phyloP scores from a whole-genome alignment of 2,888 invertebrate species.

The Deilephila elpenor region DNA sequence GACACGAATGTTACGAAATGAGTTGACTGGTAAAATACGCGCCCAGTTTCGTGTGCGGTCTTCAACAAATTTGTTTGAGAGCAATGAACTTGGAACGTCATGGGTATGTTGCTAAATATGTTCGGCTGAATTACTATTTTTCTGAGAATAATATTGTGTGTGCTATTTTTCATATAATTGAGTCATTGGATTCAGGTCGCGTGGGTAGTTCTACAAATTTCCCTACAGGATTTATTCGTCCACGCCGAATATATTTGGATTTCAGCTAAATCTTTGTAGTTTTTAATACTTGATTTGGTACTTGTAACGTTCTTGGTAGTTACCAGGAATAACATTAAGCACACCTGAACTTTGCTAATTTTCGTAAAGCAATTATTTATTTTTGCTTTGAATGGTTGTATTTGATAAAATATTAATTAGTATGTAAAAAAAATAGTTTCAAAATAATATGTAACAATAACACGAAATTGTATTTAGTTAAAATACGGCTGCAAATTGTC shows the following conservation, averaged over 20 bases:
- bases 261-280: background rate
- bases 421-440: too few species aligned
- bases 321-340: too few species aligned
- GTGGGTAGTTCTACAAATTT: background rate
- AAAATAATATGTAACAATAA: too few species aligned
- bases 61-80: conserved; percentile 48
- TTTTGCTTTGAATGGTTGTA: too few species aligned
- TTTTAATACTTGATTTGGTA: too few species aligned
- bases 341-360: too few species aligned
- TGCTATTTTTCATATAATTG: background rate
- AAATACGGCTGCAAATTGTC: background rate
- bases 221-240: background rate
- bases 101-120: conserved; percentile 42
- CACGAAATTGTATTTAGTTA: too few species aligned
- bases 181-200: background rate
- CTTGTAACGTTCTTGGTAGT: too few species aligned
- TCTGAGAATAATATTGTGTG: conserved; percentile 17
- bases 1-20: conserved; percentile 73
- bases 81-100: conserved; percentile 47
- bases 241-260: background rate
- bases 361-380: too few species aligned
- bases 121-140: conserved; percentile 44
- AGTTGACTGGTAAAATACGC: conserved; percentile 54
- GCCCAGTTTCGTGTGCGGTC: conserved; percentile 50
- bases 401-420: too few species aligned